Evolutionary conservation across 2,797 vertebrate genomes (phyloP), one percentile per base, ranked within the genome.

Genomic region (Linurgus olivaceus): DNA sequence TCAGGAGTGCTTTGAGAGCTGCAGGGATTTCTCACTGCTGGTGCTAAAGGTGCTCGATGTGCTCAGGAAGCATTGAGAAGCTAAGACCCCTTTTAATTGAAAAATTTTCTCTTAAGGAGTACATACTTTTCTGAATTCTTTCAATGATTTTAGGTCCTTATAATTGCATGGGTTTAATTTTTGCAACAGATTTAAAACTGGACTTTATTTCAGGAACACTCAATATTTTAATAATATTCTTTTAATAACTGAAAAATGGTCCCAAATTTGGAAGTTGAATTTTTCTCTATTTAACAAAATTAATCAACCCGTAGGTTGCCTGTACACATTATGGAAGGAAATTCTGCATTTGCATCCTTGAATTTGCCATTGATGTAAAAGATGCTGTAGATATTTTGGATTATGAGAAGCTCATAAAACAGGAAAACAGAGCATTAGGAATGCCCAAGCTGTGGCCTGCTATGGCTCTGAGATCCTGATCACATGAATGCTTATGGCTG

Each of bases 21-120:
- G 29, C 62, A 42, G 38, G 18, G 35, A 16, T 86, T 75, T 80
- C 12, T 37, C 45, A 73, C 23, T 0, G 1, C 48, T 0, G 0
- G 11, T 0, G 0, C 7, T 48, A 48, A 40, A 63, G 14, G 14
- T 52, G 18, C 48, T 73, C 3, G 1, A 7, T 11, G 21, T 24
- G 5, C 50, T 72, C 65, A 84, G 48, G 66, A 67, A 65, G 11
- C 7, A 11, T 26, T 1, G 3, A 48, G 40, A 48, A 90, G 7
- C n/a, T 66, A 14, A 2, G 6, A 52, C 9, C 15, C 7, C 33
- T 75, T 71, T 31, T 52, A 35, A 47, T 0, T 25, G 31, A 37
- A 77, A 76, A 47, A 2, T 2, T n/a, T 76, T 85, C 18, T 70
- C 7, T 19, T 23, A 38, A 76, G 28, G 13, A 42, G 6, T 48